Conservation (phyloP, 1,140 invertebrate species). For the Reticulitermes speratus region DNA sequence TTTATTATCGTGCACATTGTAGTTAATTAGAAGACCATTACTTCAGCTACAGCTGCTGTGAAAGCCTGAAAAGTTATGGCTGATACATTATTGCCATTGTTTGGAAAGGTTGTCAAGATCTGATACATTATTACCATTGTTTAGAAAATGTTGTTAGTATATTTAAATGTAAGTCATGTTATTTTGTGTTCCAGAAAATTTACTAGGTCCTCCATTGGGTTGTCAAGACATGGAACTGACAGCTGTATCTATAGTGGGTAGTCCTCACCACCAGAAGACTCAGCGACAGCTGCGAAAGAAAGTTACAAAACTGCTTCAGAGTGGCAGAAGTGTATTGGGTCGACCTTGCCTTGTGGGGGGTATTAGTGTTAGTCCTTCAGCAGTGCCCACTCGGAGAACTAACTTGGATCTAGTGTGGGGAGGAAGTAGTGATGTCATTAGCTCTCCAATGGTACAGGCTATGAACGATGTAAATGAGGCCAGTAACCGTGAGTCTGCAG, state of each 20-base stretch:
- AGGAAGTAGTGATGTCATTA: neutral
- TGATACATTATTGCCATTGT: too few species aligned
- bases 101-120: too few species aligned
- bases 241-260: slow-evolving; percentile 53
- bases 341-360: slow-evolving; percentile 51
- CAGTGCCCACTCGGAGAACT: neutral
- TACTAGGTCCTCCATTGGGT: slow-evolving; percentile 41
- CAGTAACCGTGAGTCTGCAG: slow-evolving; percentile 46
- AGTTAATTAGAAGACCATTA: too few species aligned
- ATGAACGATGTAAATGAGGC: slow-evolving; percentile 64
- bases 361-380: slow-evolving; percentile 40
- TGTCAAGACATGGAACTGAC: slow-evolving; percentile 48
- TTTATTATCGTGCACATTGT: too few species aligned
- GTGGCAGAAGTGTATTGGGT: neutral
- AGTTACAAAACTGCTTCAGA: slow-evolving; percentile 37
- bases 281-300: slow-evolving; percentile 36
- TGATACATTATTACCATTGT: too few species aligned
- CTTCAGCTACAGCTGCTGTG: too few species aligned
- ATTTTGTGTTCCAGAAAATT: slow-evolving; percentile 34
- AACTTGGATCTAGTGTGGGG: slow-evolving; percentile 49
- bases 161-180: neutral
- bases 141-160: neutral
- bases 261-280: slow-evolving; percentile 34
- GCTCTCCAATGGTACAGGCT: slow-evolving; percentile 55
- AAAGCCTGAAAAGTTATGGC: too few species aligned